Conservation (phyloP, 2,888 invertebrate species). For the Abrostola triplasia region DNA sequence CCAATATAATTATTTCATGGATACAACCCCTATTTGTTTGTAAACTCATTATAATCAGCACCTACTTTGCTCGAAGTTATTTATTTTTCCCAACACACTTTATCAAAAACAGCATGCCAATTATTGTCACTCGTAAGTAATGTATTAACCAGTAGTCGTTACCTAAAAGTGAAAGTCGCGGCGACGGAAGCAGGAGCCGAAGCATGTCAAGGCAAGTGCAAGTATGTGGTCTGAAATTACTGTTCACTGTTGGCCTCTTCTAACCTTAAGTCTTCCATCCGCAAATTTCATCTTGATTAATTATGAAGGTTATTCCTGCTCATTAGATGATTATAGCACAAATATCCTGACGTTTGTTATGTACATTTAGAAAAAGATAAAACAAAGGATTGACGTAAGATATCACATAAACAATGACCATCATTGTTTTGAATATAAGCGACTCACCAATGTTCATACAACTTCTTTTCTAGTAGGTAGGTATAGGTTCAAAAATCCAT, state of each 20-base stretch:
- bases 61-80: slow-evolving; percentile 26
- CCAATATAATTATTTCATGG: slow-evolving; percentile 18
- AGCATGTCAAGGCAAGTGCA: slow-evolving; percentile 25
- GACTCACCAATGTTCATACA: slow-evolving; percentile 64
- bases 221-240: slow-evolving; percentile 18
- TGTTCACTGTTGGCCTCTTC: slow-evolving; percentile 24
- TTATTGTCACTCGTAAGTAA: slow-evolving; percentile 28
- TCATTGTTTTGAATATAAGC: slow-evolving; percentile 62
- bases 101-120: slow-evolving; percentile 44
- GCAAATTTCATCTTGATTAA: slow-evolving; percentile 13
- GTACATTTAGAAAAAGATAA: slow-evolving; percentile 14
- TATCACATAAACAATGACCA: slow-evolving; percentile 49
- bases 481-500: slow-evolving; percentile 36
- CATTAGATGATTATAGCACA: slow-evolving; percentile 64
- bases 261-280: slow-evolving; percentile 32
- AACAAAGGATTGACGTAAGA: slow-evolving; percentile 30
- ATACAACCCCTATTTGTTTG: slow-evolving; percentile 27
- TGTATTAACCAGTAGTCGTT: slow-evolving; percentile 31
- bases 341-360: slow-evolving; percentile 39
- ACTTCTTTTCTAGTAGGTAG: slow-evolving; percentile 42
- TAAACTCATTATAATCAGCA: slow-evolving; percentile 24
- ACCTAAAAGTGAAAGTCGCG: slow-evolving; percentile 53
- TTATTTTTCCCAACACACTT: slow-evolving; percentile 14
- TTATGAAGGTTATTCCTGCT: slow-evolving; percentile 57
- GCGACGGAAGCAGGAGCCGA: slow-evolving; percentile 26